Conservation (phyloP, 2,797 vertebrate species). For the Acrossocheilus fasciatus region DNA sequence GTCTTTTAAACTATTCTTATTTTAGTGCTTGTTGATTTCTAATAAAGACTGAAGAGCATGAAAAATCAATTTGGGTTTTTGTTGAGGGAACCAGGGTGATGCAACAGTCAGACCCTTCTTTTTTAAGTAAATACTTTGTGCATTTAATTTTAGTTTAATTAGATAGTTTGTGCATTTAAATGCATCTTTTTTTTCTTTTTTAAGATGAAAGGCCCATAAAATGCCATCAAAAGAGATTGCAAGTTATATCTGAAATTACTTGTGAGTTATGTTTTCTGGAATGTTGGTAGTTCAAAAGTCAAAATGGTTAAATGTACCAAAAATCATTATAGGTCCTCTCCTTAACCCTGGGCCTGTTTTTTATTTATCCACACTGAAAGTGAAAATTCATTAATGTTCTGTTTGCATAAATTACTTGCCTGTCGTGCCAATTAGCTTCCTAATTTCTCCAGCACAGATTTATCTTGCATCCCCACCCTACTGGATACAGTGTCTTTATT, state of each 20-base stretch:
- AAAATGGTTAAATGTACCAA: background rate
- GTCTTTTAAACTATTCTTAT: background rate
- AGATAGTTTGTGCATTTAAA: background rate
- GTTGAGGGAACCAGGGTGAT: background rate
- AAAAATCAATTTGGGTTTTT: background rate
- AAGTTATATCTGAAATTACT: background rate
- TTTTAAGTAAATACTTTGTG: background rate
- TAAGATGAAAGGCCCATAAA: background rate
- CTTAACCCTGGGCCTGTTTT: background rate
- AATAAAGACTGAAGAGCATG: background rate
- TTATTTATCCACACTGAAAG: background rate
- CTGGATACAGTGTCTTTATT: slow-evolving; percentile 13
- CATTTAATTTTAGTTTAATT: background rate
- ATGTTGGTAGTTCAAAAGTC: background rate
- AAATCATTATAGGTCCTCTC: background rate
- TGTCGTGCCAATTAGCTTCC: background rate
- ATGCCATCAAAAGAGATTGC: background rate
- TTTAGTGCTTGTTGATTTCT: background rate
- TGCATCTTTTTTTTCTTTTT: background rate
- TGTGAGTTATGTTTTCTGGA: background rate
- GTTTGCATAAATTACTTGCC: background rate
- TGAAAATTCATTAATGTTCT: background rate
- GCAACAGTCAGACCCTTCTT: background rate
- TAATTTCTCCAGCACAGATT: background rate
- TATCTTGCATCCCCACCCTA: background rate